A percentile compares a stretch with the other conserved stretches of the same genome.
Conservation (phyloP, 1,140 invertebrate species). For the Hyphantria cunea region DNA sequence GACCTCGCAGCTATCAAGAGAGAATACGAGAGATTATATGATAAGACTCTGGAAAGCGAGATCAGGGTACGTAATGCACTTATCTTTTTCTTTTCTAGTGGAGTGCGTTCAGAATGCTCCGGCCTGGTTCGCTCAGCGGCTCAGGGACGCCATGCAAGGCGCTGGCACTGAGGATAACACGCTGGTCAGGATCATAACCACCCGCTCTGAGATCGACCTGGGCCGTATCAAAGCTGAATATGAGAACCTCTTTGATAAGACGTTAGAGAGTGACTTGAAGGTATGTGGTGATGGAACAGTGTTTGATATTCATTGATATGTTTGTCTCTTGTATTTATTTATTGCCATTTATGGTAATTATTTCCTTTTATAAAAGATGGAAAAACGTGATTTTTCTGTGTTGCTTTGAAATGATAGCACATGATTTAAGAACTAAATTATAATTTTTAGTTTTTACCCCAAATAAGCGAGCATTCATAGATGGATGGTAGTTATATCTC, state of each 20-base stretch:
- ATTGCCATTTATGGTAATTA: no score
- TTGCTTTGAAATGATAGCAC: not conserved
- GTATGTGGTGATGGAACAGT: constrained; percentile 64
- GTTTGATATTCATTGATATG: not conserved
- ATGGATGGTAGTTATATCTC: no score
- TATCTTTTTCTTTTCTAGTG: constrained; percentile 71
- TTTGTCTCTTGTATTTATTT: no score
- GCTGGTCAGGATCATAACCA: constrained; percentile 87
- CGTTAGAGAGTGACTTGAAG: constrained; percentile 85
- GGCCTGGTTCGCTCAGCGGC: constrained; percentile 87
- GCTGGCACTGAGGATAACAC: constrained; percentile 87
- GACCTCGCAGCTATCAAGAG: constrained; percentile 87
- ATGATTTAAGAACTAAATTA: no score
- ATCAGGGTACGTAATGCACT: constrained; percentile 82
- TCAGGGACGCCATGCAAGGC: constrained; percentile 87
- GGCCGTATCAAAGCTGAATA: constrained; percentile 87
- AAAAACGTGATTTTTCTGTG: no score
- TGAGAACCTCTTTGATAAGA: constrained; percentile 86
- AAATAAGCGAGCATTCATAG: no score
- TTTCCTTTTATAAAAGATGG: no score
- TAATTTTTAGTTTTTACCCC: no score
- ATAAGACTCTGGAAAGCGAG: constrained; percentile 86
- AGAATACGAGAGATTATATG: constrained; percentile 86
- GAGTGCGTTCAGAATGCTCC: constrained; percentile 87
- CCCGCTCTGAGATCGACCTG: constrained; percentile 88